Base-by-base conservation (phyloP, 2,113 vertebrate genomes). In the Gracilinanus agilis region DNA sequence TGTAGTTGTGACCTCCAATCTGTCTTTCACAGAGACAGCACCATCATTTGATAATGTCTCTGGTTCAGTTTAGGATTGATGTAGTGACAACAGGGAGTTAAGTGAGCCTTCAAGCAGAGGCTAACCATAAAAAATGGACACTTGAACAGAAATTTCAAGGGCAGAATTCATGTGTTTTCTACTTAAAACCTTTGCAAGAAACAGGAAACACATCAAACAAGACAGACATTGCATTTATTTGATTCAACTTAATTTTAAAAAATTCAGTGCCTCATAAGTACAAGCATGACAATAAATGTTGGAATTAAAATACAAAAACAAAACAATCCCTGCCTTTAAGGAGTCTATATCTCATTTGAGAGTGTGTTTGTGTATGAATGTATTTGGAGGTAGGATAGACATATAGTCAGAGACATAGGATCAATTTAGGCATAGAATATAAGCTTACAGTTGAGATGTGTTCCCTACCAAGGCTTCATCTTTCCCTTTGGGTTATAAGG, bases 61-160 rank as follows among this genome's bases (percentile, higher is more conserved):
- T 95, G 56, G n/a, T 56, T 92, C 19, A 44, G 55, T 93, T 90
- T 91, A 92, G 56, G 75, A 94, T 55, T 94, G 92, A 89, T 55
- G 23, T 24, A 91, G 88, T 44, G 55, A 92, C 34, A 92, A 54
- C 44, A 40, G 90, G 95, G 92, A 95, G 44, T 61, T 93, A 96
- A 90, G 90, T 54, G 92, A 96, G 53, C 11, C 61, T 95, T 94
- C 55, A 75, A 83, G 44, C 94, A 88, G 61, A 88, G 21, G 61
- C 44, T 44, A 90, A 75, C 29, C 83, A 67, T 94, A 93, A 93
- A 88, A 34, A 96, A 88, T 25, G 55, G 23, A 34, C 27, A 90
- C 29, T 90, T 83, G 29, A 92, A 90, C 55, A 94, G 29, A 90
- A 90, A 92, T 90, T 96, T 44, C 75, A 54, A 67, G 67, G 58